Percentiles rank a stretch among this genome's conserved stretches.
phyloP scores from a whole-genome alignment of 2,113 vertebrate genomes.

The Apus apus region DNA sequence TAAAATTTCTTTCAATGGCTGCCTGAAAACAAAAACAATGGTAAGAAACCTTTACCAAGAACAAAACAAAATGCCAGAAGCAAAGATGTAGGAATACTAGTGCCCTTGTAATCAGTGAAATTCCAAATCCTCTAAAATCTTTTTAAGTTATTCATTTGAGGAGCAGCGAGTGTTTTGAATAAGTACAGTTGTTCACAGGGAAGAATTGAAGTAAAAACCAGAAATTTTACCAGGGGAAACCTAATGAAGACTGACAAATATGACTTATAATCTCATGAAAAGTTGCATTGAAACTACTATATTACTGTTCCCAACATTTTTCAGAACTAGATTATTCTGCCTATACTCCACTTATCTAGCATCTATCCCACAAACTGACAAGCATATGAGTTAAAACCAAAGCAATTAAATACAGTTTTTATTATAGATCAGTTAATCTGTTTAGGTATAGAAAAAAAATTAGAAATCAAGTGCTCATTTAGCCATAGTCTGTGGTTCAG shows the following conservation, averaged over 20 bases:
- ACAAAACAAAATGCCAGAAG: background rate
- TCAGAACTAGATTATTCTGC: background rate
- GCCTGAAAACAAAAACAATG: background rate
- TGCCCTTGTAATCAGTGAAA: background rate
- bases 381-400: background rate
- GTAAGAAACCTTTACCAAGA: background rate
- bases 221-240: background rate
- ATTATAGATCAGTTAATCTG: background rate
- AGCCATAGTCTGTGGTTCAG: background rate
- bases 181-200: background rate
- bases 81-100: background rate
- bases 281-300: fast-evolving
- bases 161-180: background rate
- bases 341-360: background rate
- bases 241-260: background rate
- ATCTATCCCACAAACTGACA: background rate
- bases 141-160: background rate
- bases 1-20: background rate
- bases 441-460: background rate
- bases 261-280: background rate
- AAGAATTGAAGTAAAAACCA: background rate
- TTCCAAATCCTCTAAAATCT: background rate
- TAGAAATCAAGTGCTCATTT: background rate
- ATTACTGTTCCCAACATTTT: background rate
- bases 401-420: background rate